Evolutionary conservation across 2,888 invertebrate species (phyloP), one percentile per base, ranked within the genome.

Genomic region (Lasioglossum marginatum): DNA sequence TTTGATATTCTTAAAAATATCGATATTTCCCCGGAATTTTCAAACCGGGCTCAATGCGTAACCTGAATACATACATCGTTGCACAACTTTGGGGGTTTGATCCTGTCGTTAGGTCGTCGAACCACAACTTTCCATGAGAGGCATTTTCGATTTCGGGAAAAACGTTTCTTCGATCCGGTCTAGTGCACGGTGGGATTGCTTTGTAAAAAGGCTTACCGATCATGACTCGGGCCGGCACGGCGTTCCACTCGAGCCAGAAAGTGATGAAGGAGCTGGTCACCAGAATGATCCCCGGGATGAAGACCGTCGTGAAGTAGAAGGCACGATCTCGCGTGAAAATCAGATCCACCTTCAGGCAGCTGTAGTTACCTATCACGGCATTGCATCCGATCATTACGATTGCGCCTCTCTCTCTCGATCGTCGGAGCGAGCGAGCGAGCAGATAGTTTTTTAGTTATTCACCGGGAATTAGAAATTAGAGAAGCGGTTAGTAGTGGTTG

Each of bases 161-260:
- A 37, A 37, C 6, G 37, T 37, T 8, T 10, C 10, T 10, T 10
- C 40, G 10, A 40, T 40, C 40, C 40, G 40, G 1, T 40, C 40
- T 40, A 12, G 40, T 12, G 10, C 40, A 10, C 40, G 12, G 40
- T 40, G 8, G 40, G 40, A 40, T 12, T 2, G 12, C 40, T 12
- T 40, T 40, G 40, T 40, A 40, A 2, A 40, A 10, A 60, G 34
- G 96, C 97, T 96, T 96, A 98, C 98, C 98, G 96, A 99, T 98
- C 98, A 99, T 98, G 95, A 98, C 98, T 96, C 98, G 97, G 95
- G 98, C 98, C 95, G 98, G 98, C 95, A 98, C 98, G 93, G 98
- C 98, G 96, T 99, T 99, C 98, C 98, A 98, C 96, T 99, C 98
- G 96, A 99, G 97, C 98, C 98, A 99, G 97, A 99, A 99, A 95